Evolutionary conservation across 2,888 invertebrate species (phyloP).

Genomic region (Pristionchus mayeri): DNA sequence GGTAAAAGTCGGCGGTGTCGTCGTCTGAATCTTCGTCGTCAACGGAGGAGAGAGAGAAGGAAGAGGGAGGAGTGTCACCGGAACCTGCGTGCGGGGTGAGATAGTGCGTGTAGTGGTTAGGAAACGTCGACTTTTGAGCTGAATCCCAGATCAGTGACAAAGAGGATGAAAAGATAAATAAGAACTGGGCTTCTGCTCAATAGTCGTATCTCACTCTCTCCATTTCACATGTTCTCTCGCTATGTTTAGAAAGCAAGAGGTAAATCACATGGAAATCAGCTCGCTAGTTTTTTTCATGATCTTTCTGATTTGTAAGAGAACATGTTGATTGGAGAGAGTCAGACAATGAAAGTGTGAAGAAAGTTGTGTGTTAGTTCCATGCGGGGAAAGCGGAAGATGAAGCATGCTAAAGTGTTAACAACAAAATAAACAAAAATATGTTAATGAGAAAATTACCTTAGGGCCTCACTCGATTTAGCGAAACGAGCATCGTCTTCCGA

Average conservation of each 20-base stretch:
- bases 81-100: constrained; percentile 40
- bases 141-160: too few relatives aligned
- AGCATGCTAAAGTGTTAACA: not conserved
- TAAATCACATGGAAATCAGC: too few relatives aligned
- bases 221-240: too few relatives aligned
- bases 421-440: not conserved
- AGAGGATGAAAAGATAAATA: too few relatives aligned
- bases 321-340: too few relatives aligned
- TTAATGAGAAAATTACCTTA: constrained; percentile 47
- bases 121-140: too few relatives aligned
- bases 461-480: constrained; percentile 40
- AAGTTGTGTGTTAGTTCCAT: not conserved
- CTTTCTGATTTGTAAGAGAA: too few relatives aligned
- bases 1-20: constrained; percentile 6
- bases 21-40: constrained; percentile 36
- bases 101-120: not conserved
- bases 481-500: constrained; percentile 47
- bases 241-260: too few relatives aligned
- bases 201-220: too few relatives aligned
- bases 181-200: too few relatives aligned
- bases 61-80: not conserved
- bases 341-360: not conserved
- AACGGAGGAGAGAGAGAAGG: constrained; percentile 11
- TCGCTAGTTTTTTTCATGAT: too few relatives aligned
- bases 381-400: not conserved